Evolutionary conservation across 2,797 vertebrate genomes (phyloP), one percentile per base, ranked within the genome.

Genomic region (Hydrocynus forskahlii): DNA sequence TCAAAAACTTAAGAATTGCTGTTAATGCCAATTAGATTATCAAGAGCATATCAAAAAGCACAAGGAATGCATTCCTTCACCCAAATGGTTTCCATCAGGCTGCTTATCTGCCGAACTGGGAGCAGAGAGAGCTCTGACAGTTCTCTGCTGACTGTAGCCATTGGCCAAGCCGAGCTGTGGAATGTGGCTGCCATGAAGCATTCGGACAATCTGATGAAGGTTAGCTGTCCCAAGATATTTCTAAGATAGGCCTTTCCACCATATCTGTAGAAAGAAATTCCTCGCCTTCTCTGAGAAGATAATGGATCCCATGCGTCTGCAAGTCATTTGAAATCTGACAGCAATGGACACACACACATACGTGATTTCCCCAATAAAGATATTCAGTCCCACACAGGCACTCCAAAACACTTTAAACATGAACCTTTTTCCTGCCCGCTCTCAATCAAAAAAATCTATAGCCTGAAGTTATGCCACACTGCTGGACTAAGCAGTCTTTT

Each of bases 121-220:
- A 76, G 60, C 63, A 45, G 66, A 71, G 52, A 73, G 6, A 25
- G 14, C 55, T 72, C 59, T 80, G 70, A 78, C 79, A 68, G 66
- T 19, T 55, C 66, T 63, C 75, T 75, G 71, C 75, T 64, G 48
- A 75, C 77, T 81, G 60, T 40, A 79, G 64, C 79, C 80, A 69
- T 50, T 75, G 84, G 76, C 74, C 75, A 54, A 74, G 59, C 52
- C 5, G 43, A 23, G 63, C 52, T 66, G 78, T 82, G 85, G 89
- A 91, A 92, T 91, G 86, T 78, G 85, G 71, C 87, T 71, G 84
- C 84, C 79, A 88, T 83, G 72, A 85, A 84, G 80, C 86, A 87
- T 90, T 91, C 83, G 87, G 86, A 89, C 89, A 91, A 94, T 93
- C 92, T 90, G 90, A 91, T 92, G 88, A 89, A 88, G 88, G 91